Conservation (phyloP, 2,113 vertebrate species). For the Antechinus stuartii region DNA sequence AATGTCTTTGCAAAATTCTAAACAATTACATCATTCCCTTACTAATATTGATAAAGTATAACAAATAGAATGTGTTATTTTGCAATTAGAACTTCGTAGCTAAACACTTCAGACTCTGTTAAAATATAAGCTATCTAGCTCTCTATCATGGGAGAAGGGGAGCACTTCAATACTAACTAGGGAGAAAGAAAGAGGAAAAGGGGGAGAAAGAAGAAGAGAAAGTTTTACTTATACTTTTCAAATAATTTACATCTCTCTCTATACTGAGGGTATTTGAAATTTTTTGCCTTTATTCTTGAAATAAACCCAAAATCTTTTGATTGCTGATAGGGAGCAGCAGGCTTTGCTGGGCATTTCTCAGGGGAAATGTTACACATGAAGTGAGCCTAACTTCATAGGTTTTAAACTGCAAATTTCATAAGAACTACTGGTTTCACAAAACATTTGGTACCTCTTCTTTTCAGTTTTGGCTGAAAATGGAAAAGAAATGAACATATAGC, state of each 20-base stretch:
- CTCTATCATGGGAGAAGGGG: background rate
- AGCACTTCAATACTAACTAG: background rate
- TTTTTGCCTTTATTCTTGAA: background rate
- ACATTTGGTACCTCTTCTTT: background rate
- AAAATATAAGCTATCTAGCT: slow-evolving; percentile 5
- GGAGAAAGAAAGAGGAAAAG: background rate
- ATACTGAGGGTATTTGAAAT: background rate
- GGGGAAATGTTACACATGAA: background rate
- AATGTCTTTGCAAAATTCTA: slow-evolving; percentile 91
- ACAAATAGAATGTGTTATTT: slow-evolving; percentile 80
- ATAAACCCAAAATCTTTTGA: background rate
- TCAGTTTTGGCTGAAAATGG: slow-evolving; percentile 24
- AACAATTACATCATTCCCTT: slow-evolving; percentile 91
- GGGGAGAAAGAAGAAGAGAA: background rate
- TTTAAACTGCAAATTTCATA: background rate
- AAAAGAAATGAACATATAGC: background rate
- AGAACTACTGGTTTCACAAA: background rate
- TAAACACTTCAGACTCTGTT: slow-evolving; percentile 74
- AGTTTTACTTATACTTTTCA: background rate
- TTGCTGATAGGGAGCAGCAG: background rate
- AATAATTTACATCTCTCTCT: background rate
- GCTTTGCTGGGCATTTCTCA: background rate
- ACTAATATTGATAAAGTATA: slow-evolving; percentile 87
- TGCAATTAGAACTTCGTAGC: slow-evolving; percentile 77
- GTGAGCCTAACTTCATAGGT: background rate